Evolutionary conservation across 2,797 vertebrate species (phyloP).

Genomic region (Phylloscopus collybita): DNA sequence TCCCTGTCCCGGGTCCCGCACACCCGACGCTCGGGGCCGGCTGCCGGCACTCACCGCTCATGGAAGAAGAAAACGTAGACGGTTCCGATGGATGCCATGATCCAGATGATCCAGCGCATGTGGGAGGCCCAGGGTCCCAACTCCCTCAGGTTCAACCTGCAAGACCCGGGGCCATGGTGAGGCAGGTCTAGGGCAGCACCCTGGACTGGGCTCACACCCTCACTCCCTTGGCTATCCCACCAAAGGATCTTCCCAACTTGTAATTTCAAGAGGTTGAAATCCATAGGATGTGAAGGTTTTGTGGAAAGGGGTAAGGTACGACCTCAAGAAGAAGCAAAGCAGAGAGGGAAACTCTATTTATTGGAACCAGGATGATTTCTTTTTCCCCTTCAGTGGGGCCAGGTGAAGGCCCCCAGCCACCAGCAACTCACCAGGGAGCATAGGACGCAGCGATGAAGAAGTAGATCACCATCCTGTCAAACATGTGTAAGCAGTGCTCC

Average conservation of each 20-base stretch:
- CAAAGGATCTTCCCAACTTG: not conserved
- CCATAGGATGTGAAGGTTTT: not conserved
- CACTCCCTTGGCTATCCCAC: not conserved
- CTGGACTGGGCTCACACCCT: not conserved
- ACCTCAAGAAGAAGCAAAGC: not conserved
- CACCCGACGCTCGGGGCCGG: rapidly evolving
- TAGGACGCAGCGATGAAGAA: constrained; percentile 97
- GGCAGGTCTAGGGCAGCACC: not conserved
- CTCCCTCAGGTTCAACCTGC: constrained; percentile 92
- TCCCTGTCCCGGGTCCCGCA: not conserved
- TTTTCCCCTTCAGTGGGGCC: not conserved
- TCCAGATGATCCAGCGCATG: constrained; percentile 98
- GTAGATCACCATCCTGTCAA: constrained; percentile 95
- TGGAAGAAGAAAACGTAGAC: constrained; percentile 96
- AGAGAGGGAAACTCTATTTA: not conserved
- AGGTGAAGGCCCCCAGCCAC: not conserved
- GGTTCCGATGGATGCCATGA: constrained; percentile 91
- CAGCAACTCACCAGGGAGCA: constrained; percentile 89
- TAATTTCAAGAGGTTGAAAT: not conserved
- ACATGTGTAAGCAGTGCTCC: constrained; percentile 96
- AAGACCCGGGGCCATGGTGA: constrained; percentile 26
- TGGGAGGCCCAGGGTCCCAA: constrained; percentile 93
- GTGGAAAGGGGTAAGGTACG: not conserved
- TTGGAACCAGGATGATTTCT: not conserved
- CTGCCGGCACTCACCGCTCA: constrained; percentile 81